Percentiles rank a stretch among this genome's conserved stretches.
Evolutionary conservation across 2,797 vertebrate genomes (phyloP).

Genomic region (Enteromius argenteus): DNA sequence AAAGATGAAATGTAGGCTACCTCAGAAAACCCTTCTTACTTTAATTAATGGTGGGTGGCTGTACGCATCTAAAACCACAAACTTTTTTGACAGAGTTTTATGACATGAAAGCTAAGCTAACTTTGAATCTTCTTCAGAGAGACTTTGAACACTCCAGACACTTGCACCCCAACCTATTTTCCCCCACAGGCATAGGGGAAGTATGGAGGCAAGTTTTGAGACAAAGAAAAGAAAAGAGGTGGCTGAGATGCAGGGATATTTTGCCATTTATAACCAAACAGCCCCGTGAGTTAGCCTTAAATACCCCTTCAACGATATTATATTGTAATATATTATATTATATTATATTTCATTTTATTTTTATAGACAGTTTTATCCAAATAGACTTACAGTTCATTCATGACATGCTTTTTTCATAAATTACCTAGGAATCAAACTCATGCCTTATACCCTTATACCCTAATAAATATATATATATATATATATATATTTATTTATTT

Average conservation of each 20-base stretch:
- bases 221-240: not conserved
- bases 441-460: too few relatives aligned
- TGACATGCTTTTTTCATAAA: not conserved
- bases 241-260: not conserved
- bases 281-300: not conserved
- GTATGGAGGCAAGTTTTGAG: not conserved
- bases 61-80: slow-evolving; percentile 52
- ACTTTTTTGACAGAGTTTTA: slow-evolving; percentile 47
- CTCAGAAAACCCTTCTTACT: slow-evolving; percentile 32
- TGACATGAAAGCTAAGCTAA: slow-evolving; percentile 54
- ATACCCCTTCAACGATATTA: not conserved
- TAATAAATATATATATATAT: too few relatives aligned
- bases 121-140: slow-evolving; percentile 52
- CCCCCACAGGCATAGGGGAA: slow-evolving; percentile 10
- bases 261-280: not conserved
- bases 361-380: not conserved
- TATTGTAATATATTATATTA: not conserved
- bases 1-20: slow-evolving; percentile 48
- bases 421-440: not conserved
- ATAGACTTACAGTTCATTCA: not conserved
- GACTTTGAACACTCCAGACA: slow-evolving; percentile 29
- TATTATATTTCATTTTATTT: not conserved
- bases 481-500: too few relatives aligned
- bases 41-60: slow-evolving; percentile 62
- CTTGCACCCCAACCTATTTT: slow-evolving; percentile 6